A percentile compares a stretch with the other conserved stretches of the same genome.
Evolutionary conservation across 2,797 vertebrate species (phyloP).

Genomic region (Emys orbicularis): DNA sequence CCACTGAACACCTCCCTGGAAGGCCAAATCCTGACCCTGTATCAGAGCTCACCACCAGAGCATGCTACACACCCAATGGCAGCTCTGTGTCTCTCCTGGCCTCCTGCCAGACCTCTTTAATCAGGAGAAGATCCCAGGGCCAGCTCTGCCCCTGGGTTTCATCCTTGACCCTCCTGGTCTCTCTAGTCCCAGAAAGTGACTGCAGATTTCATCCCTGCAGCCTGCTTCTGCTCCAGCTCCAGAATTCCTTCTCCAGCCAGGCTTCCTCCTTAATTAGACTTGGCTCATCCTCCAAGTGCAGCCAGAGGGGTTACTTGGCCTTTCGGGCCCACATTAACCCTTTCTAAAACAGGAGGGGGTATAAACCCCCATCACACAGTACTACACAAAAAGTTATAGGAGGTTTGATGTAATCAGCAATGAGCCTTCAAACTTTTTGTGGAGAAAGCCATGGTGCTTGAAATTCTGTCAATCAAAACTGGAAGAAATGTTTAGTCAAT

Average conservation of each 20-base stretch:
- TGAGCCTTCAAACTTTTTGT: not conserved
- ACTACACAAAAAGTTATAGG: not conserved
- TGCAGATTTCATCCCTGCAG: not conserved
- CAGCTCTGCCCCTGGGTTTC: not conserved
- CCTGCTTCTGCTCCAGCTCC: not conserved
- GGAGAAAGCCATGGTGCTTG: not conserved
- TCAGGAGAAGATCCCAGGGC: not conserved
- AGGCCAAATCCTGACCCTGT: not conserved
- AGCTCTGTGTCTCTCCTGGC: not conserved
- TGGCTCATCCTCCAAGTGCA: not conserved
- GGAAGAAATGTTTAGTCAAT: not conserved
- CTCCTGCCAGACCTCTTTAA: not conserved
- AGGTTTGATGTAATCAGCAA: not conserved
- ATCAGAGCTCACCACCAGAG: not conserved
- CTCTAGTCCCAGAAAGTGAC: not conserved
- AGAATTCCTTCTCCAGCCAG: not conserved
- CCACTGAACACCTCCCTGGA: not conserved
- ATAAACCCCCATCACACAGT: no score
- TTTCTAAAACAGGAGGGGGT: no score
- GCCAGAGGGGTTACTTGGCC: no score
- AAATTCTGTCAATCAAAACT: not conserved
- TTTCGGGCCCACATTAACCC: no score
- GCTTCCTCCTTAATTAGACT: not conserved
- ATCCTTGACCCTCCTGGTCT: not conserved
- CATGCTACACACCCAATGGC: not conserved